Conservation (phyloP, 2,797 vertebrate genomes). For the Pangasius macronema region DNA sequence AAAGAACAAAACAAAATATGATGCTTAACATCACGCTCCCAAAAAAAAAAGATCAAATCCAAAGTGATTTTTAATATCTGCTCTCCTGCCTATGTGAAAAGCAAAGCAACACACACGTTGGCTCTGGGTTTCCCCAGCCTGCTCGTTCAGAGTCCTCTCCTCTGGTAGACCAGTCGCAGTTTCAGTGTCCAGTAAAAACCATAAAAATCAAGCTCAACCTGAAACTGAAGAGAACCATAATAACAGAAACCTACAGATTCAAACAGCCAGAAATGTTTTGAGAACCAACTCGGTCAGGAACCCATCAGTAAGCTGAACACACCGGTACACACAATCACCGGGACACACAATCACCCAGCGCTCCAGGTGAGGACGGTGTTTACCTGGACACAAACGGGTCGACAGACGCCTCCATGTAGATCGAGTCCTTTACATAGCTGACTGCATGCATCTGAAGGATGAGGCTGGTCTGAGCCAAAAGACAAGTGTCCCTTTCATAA, state of each 20-base stretch:
- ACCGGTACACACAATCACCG: too few relatives aligned
- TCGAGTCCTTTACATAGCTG: conserved; percentile 81
- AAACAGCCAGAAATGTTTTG: background rate
- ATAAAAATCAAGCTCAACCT: background rate
- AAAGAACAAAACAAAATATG: background rate
- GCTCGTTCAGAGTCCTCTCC: background rate
- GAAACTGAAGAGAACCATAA: background rate
- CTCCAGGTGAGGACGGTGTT: conserved; percentile 58
- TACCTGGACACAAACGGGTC: conserved; percentile 83
- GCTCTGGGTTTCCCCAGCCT: background rate
- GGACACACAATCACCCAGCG: conserved; percentile 28
- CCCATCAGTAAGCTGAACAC: background rate
- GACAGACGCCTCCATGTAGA: conserved; percentile 87
- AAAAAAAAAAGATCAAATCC: background rate
- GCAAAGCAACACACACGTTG: background rate
- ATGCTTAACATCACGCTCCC: background rate
- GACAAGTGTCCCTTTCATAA: conserved; percentile 77
- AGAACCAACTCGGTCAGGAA: background rate
- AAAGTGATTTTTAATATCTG: background rate
- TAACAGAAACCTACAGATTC: background rate
- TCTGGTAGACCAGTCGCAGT: background rate
- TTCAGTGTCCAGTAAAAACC: background rate
- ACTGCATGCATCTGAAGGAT: conserved; percentile 83
- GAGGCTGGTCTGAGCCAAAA: conserved; percentile 82
- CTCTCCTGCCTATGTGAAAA: background rate